phyloP scores from a whole-genome alignment of 2,888 invertebrate species.

The Plagodis dolabraria region DNA sequence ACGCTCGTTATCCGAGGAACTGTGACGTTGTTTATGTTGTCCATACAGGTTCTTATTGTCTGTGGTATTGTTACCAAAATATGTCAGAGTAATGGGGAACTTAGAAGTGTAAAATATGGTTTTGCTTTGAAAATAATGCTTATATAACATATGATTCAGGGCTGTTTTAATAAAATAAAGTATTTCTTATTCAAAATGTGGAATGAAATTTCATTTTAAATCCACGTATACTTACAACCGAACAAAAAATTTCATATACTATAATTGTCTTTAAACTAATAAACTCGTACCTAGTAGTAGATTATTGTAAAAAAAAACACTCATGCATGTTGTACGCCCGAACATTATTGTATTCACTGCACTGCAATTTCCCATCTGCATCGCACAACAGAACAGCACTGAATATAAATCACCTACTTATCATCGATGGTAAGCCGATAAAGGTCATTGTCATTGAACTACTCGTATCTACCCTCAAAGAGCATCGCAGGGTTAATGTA shows the following conservation, averaged over 20 bases:
- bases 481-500: slow-evolving; percentile 64
- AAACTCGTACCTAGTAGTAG: neutral
- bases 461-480: slow-evolving; percentile 58
- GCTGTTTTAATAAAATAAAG: neutral
- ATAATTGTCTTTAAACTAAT: too few species aligned
- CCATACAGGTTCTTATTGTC: slow-evolving; percentile 25
- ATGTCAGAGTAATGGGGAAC: slow-evolving; percentile 26
- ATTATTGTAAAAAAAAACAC: neutral
- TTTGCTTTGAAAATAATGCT: slow-evolving; percentile 10
- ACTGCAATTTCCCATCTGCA: slow-evolving; percentile 32
- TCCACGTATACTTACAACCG: too few species aligned
- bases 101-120: slow-evolving; percentile 25
- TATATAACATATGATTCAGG: slow-evolving; percentile 6
- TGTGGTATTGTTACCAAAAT: slow-evolving; percentile 17
- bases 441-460: slow-evolving; percentile 73
- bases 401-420: slow-evolving; percentile 77
- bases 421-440: slow-evolving; percentile 66
- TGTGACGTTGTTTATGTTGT: slow-evolving; percentile 41
- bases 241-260: too few species aligned
- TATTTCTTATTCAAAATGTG: too few species aligned
- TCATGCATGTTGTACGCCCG: slow-evolving; percentile 3
- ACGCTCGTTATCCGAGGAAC: slow-evolving; percentile 59
- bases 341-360: slow-evolving; percentile 12
- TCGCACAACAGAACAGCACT: slow-evolving; percentile 36
- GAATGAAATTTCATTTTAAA: too few species aligned